Evolutionary conservation across 2,797 vertebrate species (phyloP).

Genomic region (Setipinna tenuifilis): DNA sequence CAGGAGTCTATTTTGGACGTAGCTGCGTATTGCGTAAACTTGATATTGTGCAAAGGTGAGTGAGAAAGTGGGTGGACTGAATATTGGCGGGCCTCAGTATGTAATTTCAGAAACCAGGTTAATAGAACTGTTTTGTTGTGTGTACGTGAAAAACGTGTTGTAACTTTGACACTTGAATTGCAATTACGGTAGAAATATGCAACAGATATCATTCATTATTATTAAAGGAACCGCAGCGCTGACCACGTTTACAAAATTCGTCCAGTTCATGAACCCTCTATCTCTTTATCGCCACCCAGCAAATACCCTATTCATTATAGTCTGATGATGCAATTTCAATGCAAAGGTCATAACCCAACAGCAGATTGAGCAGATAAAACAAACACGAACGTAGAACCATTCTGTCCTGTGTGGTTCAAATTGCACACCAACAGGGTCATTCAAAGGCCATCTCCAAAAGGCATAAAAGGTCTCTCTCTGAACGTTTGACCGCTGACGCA

Average conservation of each 20-base stretch:
- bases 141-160: neutral
- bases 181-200: neutral
- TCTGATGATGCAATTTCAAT: constrained; percentile 43
- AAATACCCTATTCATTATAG: constrained; percentile 48
- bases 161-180: neutral
- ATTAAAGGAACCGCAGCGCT: neutral
- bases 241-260: neutral
- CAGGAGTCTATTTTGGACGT: constrained; percentile 21
- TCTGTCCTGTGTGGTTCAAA: constrained; percentile 62
- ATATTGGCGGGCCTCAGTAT: neutral
- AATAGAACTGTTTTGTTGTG: neutral
- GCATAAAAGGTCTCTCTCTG: constrained; percentile 32
- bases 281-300: constrained; percentile 14
- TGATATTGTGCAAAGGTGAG: constrained; percentile 25
- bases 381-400: constrained; percentile 58
- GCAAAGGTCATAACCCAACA: constrained; percentile 60
- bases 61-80: neutral
- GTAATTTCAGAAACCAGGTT: neutral
- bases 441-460: constrained; percentile 56
- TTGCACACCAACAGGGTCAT: constrained; percentile 72
- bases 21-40: constrained; percentile 20
- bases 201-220: neutral
- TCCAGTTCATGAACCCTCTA: neutral
- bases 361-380: constrained; percentile 46
- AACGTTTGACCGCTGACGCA: constrained; percentile 29